Conservation (phyloP, 37 sponge, comb jelly and placozoan species). For the Bolinopsis microptera region DNA sequence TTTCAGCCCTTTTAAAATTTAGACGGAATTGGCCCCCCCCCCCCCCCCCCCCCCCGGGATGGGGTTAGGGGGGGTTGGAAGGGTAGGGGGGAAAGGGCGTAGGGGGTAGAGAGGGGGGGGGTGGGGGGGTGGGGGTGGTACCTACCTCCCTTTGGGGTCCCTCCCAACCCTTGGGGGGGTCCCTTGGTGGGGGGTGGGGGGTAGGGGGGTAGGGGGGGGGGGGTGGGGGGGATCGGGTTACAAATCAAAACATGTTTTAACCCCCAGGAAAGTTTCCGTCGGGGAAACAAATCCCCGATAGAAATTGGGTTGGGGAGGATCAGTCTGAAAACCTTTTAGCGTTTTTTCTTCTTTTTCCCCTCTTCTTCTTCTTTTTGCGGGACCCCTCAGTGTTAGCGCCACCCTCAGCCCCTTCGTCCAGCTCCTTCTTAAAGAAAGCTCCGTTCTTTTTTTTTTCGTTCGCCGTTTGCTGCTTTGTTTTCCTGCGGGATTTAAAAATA, state of each 20-base stretch:
- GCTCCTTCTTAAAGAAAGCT: conserved; percentile 28
- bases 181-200: too few species aligned
- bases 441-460: background rate
- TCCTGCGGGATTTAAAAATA: too few species aligned
- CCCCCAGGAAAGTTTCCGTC: conserved; percentile 75
- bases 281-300: conserved; percentile 79
- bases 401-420: conserved; percentile 18
- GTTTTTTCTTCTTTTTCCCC: background rate
- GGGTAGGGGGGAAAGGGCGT: too few species aligned
- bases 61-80: too few species aligned
- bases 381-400: conserved; percentile 27
- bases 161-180: too few species aligned
- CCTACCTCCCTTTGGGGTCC: too few species aligned
- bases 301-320: conserved; percentile 92
- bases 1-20: too few species aligned
- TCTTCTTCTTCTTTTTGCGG: conserved; percentile 76
- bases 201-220: background rate
- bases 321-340: conserved; percentile 74
- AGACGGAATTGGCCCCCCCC: too few species aligned
- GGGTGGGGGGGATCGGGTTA: conserved; percentile 69
- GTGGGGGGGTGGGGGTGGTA: background rate
- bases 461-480: background rate
- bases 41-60: too few species aligned
- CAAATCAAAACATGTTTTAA: conserved; percentile 76
- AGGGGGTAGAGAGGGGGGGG: too few species aligned